These are phyloP conservation scores for Notodonta ziczac DNA, from an alignment of 2,888 invertebrate species.

Conservation along the genomic window DNA sequence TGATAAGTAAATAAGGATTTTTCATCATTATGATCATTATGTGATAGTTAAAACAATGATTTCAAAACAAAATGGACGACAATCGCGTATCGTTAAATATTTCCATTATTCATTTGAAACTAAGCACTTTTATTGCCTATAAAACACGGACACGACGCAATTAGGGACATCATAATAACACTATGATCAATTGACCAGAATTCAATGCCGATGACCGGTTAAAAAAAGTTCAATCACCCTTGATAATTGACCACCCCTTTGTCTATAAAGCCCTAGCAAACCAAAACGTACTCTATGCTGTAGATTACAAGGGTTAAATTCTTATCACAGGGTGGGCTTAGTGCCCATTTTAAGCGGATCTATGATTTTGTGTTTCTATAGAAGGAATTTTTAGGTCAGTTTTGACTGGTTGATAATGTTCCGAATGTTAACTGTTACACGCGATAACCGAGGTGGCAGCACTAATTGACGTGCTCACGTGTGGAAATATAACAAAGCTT, in stretches of 20 bases:
- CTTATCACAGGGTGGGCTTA: slow-evolving; percentile 22
- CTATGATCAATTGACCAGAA: slow-evolving; percentile 24
- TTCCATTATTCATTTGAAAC: background rate
- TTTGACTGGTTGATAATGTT: slow-evolving; percentile 39
- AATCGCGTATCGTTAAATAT: background rate
- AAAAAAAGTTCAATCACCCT: slow-evolving; percentile 54
- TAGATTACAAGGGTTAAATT: slow-evolving; percentile 37
- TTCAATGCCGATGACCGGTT: slow-evolving; percentile 36
- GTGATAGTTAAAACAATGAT: background rate
- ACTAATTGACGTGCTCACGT: slow-evolving; percentile 24
- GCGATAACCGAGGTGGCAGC: slow-evolving; percentile 39
- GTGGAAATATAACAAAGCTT: slow-evolving; percentile 5
- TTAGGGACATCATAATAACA: slow-evolving; percentile 14
- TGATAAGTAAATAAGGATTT: no score
- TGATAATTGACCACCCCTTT: slow-evolving; percentile 40
- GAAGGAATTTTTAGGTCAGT: slow-evolving; percentile 35
- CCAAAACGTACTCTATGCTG: slow-evolving; percentile 32
- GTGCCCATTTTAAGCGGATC: slow-evolving; percentile 38
- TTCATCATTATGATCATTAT: no score
- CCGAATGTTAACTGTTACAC: slow-evolving; percentile 52
- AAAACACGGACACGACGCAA: slow-evolving; percentile 1
- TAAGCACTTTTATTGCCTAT: background rate
- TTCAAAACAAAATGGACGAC: no score
- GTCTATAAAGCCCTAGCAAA: slow-evolving; percentile 25
- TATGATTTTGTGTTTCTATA: slow-evolving; percentile 17